These are phyloP conservation scores for Lophius americanus DNA, from an alignment of 2,797 vertebrate species.

Conservation along the genomic window DNA sequence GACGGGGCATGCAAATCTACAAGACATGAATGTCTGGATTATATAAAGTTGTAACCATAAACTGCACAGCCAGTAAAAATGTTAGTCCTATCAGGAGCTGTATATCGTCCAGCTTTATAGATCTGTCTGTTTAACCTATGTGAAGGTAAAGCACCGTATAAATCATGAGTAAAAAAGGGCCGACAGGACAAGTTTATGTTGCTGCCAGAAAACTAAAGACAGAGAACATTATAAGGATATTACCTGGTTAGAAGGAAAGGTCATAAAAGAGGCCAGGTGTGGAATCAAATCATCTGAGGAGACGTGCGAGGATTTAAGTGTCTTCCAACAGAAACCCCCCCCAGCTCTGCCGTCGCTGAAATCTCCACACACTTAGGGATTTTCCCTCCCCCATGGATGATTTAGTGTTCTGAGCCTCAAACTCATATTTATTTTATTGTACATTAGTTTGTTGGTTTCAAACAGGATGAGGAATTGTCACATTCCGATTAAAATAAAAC, in stretches of 20 bases:
- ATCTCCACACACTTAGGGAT: slow-evolving; percentile 45
- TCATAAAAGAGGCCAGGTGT: slow-evolving; percentile 71
- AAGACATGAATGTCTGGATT: neutral
- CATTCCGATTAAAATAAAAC: no score
- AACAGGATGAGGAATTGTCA: no score
- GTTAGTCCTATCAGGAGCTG: neutral
- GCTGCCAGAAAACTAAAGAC: slow-evolving; percentile 49
- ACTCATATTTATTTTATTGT: slow-evolving; percentile 1
- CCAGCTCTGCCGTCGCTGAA: slow-evolving; percentile 50
- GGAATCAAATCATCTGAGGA: slow-evolving; percentile 69
- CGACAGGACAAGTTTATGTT: slow-evolving; percentile 35
- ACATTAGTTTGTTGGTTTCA: no score
- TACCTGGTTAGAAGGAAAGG: slow-evolving; percentile 60
- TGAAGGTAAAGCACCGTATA: slow-evolving; percentile 23
- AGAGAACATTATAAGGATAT: slow-evolving; percentile 51
- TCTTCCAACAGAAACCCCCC: slow-evolving; percentile 58
- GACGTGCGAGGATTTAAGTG: slow-evolving; percentile 62
- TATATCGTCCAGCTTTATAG: slow-evolving; percentile 15
- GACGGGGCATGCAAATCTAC: neutral
- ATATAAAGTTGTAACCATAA: neutral
- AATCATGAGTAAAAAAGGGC: slow-evolving; percentile 31
- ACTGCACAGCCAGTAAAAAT: neutral
- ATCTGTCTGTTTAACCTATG: slow-evolving; percentile 20
- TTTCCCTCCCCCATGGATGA: slow-evolving; percentile 41
- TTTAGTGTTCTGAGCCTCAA: slow-evolving; percentile 10